phyloP scores from a whole-genome alignment of 2,113 vertebrate species.

The Macroglossus sobrinus region DNA sequence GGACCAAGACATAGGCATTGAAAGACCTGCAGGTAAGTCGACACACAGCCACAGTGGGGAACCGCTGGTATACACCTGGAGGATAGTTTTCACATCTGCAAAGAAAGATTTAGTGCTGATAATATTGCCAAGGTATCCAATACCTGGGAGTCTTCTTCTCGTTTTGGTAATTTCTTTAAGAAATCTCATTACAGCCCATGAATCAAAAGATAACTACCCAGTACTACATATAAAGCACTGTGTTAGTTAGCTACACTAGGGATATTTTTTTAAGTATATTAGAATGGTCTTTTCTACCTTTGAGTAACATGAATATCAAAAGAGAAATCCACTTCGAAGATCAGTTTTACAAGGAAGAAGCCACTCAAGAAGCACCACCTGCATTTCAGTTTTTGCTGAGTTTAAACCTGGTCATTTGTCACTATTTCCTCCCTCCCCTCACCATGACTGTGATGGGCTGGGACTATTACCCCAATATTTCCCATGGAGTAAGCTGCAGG shows the following conservation, averaged over 20 bases:
- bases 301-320: not conserved
- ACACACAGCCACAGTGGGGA: not conserved
- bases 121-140: not conserved
- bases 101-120: not conserved
- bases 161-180: not conserved
- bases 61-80: not conserved
- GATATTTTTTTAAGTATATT: not conserved
- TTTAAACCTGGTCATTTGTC: not conserved
- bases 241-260: not conserved
- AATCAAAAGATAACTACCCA: not conserved
- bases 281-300: not conserved
- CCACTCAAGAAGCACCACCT: not conserved
- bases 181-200: not conserved
- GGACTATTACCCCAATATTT: not conserved
- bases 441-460: too few species aligned
- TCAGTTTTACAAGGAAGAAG: constrained; percentile 8
- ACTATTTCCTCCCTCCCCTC: not conserved
- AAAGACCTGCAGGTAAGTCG: not conserved
- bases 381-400: not conserved
- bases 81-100: not conserved
- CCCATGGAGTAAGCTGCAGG: not conserved
- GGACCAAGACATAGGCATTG: not conserved
- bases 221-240: not conserved
- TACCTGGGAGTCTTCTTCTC: not conserved
- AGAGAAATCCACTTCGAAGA: constrained; percentile 10